These are phyloP conservation scores for Drosophila ironensis DNA, from an alignment of 1,140 invertebrate species.

Conservation along the genomic window DNA sequence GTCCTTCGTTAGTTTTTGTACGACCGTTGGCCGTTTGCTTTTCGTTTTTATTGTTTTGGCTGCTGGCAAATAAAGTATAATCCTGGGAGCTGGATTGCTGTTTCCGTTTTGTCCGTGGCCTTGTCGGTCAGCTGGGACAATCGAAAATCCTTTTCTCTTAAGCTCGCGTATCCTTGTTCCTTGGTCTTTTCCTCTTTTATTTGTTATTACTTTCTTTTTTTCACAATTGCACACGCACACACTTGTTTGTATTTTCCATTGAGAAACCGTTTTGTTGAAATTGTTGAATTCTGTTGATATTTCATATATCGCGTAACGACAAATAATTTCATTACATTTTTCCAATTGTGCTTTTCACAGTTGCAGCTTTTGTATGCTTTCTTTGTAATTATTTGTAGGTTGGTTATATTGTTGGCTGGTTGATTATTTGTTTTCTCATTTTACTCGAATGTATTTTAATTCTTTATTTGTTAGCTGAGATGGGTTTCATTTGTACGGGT, in stretches of 20 bases:
- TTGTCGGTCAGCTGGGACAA: slow-evolving; percentile 34
- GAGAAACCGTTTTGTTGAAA: slow-evolving; percentile 33
- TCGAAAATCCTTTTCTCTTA: slow-evolving; percentile 45
- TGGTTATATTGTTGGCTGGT: slow-evolving; percentile 15
- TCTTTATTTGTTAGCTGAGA: neutral
- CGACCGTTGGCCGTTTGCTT: slow-evolving; percentile 24
- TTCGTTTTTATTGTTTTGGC: slow-evolving; percentile 28
- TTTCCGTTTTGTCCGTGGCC: slow-evolving; percentile 18
- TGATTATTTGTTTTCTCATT: slow-evolving; percentile 18
- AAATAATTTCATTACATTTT: slow-evolving; percentile 33
- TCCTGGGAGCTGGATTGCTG: slow-evolving; percentile 30
- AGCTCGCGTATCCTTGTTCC: slow-evolving; percentile 40
- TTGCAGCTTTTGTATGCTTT: slow-evolving; percentile 16
- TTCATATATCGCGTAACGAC: slow-evolving; percentile 26
- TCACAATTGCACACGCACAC: slow-evolving; percentile 34
- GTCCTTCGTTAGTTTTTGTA: slow-evolving; percentile 10
- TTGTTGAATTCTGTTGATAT: slow-evolving; percentile 22
- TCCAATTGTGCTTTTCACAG: slow-evolving; percentile 29
- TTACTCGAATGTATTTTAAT: slow-evolving; percentile 10
- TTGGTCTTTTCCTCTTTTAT: neutral
- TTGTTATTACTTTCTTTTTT: slow-evolving; percentile 9
- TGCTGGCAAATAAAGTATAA: slow-evolving; percentile 52
- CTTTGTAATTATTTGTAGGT: slow-evolving; percentile 1
- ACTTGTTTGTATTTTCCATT: slow-evolving; percentile 6
- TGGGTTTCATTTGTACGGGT: slow-evolving; percentile 24